These are phyloP conservation scores for Engraulis encrasicolus DNA, from an alignment of 2,113 vertebrate genomes.

Conservation along the genomic window DNA sequence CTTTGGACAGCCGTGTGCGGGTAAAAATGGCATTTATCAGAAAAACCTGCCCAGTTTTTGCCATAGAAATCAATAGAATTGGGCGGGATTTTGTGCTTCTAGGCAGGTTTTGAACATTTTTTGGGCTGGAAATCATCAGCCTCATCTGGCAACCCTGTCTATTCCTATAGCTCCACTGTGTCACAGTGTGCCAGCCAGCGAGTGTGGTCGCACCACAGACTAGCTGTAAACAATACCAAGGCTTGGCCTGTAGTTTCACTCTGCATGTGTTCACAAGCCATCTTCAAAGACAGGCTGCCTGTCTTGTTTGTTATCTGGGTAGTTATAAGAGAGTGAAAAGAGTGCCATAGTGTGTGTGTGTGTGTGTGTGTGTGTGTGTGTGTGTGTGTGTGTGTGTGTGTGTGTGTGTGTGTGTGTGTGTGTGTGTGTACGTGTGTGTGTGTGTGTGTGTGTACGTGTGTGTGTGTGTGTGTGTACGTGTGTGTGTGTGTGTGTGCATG, in stretches of 20 bases:
- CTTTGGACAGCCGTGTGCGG: too few species aligned
- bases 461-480: background rate
- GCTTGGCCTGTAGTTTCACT: background rate
- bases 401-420: background rate
- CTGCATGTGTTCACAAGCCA: background rate
- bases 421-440: background rate
- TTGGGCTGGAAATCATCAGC: too few species aligned
- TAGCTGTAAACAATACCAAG: background rate
- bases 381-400: background rate
- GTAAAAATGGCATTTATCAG: too few species aligned
- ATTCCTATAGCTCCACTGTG: background rate
- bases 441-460: background rate
- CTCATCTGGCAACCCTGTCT: too few species aligned
- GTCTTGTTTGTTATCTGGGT: background rate
- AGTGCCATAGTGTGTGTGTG: background rate
- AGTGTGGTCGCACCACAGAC: background rate
- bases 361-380: background rate
- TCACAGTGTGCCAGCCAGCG: background rate
- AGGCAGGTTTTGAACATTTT: too few species aligned
- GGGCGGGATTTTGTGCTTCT: too few species aligned
- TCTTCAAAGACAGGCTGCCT: background rate
- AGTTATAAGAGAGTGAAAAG: too few species aligned
- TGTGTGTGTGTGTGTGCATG: background rate
- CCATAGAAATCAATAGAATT: too few species aligned
- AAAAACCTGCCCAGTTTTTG: too few species aligned